Conservation (phyloP, 2,113 vertebrate species). For the Nothocercus nigrocapillus region DNA sequence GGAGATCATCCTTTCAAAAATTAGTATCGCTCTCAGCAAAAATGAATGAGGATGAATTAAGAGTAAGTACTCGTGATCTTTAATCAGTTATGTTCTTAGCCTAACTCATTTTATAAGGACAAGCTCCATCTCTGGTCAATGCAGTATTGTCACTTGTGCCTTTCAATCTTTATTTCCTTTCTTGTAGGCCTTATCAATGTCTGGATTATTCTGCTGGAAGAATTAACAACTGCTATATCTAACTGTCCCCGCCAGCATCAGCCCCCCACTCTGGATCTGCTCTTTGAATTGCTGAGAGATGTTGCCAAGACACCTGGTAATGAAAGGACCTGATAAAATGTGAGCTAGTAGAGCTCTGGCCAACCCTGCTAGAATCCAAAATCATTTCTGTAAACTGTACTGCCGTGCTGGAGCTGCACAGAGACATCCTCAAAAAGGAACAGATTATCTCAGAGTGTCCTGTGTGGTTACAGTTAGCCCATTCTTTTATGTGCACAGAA, state of each 20-base stretch:
- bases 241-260: constrained; percentile 97
- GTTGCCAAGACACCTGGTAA: constrained; percentile 89
- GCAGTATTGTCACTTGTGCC: neutral
- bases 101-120: neutral
- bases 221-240: constrained; percentile 93
- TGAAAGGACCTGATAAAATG: neutral
- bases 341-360: neutral
- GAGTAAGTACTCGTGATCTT: neutral
- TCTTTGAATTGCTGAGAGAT: constrained; percentile 92
- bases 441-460: neutral
- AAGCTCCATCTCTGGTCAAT: neutral
- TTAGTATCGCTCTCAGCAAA: neutral
- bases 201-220: constrained; percentile 94
- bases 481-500: neutral
- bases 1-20: neutral
- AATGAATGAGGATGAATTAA: neutral
- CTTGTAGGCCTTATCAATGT: constrained; percentile 94
- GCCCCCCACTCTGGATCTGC: constrained; percentile 92
- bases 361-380: neutral
- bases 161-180: constrained; percentile 8
- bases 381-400: neutral
- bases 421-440: neutral
- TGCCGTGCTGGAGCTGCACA: neutral
- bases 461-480: neutral
- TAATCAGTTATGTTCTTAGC: neutral